Evolutionary conservation across 2,113 vertebrate genomes (phyloP).

Genomic region (Egretta garzetta): DNA sequence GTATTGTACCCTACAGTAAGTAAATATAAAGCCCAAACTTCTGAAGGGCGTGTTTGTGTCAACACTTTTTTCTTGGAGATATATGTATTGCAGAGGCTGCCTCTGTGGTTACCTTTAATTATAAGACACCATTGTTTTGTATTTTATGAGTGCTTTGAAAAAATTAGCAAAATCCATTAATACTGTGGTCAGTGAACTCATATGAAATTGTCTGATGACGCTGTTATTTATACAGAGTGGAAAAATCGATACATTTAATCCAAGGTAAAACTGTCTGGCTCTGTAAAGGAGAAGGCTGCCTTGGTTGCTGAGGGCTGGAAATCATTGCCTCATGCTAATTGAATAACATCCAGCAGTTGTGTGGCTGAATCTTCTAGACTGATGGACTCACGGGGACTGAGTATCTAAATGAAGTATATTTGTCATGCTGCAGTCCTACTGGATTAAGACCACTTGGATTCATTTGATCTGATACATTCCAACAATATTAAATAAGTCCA

Average conservation of each 20-base stretch:
- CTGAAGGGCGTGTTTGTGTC: neutral
- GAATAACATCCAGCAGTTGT: neutral
- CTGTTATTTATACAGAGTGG: neutral
- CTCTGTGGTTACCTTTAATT: neutral
- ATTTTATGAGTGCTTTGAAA: neutral
- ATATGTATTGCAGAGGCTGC: neutral
- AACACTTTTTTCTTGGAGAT: neutral
- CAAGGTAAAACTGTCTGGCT: slow-evolving; percentile 11
- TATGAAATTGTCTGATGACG: neutral
- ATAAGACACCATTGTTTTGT: neutral
- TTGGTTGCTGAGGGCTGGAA: neutral
- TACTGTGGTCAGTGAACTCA: neutral
- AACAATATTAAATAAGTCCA: neutral
- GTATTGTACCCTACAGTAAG: neutral
- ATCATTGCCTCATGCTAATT: neutral
- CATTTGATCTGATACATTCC: slow-evolving; percentile 7
- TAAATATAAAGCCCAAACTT: neutral
- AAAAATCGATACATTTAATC: slow-evolving; percentile 36
- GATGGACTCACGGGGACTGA: neutral
- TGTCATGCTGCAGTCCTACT: slow-evolving; percentile 14
- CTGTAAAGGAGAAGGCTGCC: neutral
- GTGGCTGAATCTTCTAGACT: slow-evolving; percentile 3
- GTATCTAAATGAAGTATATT: slow-evolving; percentile 28
- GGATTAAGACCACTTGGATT: slow-evolving; percentile 13
- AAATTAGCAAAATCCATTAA: slow-evolving; percentile 25